Conservation (phyloP, 2,888 invertebrate species). For the Asteroscopus sphinx region DNA sequence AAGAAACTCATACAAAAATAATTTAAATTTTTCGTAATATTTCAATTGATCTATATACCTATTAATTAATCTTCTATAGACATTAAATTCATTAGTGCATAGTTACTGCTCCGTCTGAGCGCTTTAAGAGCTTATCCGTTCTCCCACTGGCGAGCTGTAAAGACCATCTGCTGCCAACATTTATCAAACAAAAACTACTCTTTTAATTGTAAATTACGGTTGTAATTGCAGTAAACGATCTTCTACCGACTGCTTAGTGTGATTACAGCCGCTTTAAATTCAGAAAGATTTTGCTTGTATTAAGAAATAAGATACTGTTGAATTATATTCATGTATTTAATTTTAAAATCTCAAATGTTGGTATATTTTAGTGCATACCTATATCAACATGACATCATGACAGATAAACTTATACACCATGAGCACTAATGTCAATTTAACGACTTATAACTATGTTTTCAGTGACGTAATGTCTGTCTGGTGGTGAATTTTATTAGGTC, state of each 20-base stretch:
- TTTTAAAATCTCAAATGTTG: too few species aligned
- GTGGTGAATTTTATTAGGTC: background rate
- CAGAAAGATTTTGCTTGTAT: slow-evolving; percentile 16
- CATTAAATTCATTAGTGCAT: slow-evolving; percentile 37
- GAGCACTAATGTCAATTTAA: too few species aligned
- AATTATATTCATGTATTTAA: background rate
- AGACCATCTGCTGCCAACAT: slow-evolving; percentile 59
- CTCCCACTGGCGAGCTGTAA: slow-evolving; percentile 51
- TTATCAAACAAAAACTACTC: slow-evolving; percentile 58
- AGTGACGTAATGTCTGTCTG: background rate
- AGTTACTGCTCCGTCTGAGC: slow-evolving; percentile 42
- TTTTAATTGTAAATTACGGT: slow-evolving; percentile 58
- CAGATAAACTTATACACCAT: too few species aligned
- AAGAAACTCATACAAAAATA: too few species aligned
- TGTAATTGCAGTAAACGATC: slow-evolving; percentile 54
- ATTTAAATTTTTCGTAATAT: background rate
- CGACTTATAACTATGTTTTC: too few species aligned
- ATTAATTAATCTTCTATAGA: slow-evolving; percentile 12
- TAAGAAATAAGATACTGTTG: slow-evolving; percentile 22
- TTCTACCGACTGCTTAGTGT: slow-evolving; percentile 31
- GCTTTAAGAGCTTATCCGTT: slow-evolving; percentile 55
- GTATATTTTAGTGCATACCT: too few species aligned
- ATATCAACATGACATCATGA: too few species aligned
- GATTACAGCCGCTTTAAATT: slow-evolving; percentile 42
- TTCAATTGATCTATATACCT: background rate